Percentiles rank a stretch among this genome's conserved stretches.
Evolutionary conservation across 2,888 invertebrate genomes (phyloP).

Genomic region (Drosophila tanythrix): DNA sequence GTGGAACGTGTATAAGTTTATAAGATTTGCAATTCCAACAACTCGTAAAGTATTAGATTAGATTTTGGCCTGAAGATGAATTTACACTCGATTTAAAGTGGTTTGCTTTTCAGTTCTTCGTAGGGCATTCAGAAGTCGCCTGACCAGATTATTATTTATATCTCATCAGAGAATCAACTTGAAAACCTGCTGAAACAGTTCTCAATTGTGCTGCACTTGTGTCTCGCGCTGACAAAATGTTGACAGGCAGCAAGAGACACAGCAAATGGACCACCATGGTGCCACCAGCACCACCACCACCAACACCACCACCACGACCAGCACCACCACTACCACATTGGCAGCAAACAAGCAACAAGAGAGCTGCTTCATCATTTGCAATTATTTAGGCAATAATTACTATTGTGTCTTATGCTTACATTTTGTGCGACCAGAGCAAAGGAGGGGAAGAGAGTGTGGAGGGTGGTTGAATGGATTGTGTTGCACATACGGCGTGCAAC

Average conservation of each 20-base stretch:
- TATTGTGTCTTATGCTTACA: slow-evolving; percentile 83
- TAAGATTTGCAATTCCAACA: not conserved
- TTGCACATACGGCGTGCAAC: slow-evolving; percentile 47
- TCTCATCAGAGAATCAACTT: slow-evolving; percentile 23
- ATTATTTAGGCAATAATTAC: slow-evolving; percentile 84
- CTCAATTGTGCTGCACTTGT: slow-evolving; percentile 70
- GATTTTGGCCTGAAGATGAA: not conserved
- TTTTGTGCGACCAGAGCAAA: slow-evolving; percentile 42
- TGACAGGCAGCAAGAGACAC: slow-evolving; percentile 34
- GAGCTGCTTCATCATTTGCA: slow-evolving; percentile 76
- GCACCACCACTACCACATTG: not conserved
- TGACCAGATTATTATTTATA: not conserved
- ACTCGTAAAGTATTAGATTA: not conserved
- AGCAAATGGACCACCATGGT: slow-evolving; percentile 61
- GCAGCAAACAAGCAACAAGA: slow-evolving; percentile 31
- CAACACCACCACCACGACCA: not conserved
- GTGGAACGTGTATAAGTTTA: not conserved
- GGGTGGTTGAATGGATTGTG: not conserved
- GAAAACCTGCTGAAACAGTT: slow-evolving; percentile 48
- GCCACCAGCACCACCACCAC: slow-evolving; percentile 35
- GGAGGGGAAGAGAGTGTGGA: not conserved
- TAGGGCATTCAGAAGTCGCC: slow-evolving; percentile 19
- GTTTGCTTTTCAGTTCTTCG: not conserved
- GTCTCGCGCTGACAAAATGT: slow-evolving; percentile 57
- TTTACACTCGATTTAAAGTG: not conserved